Percentiles rank a stretch among this genome's conserved stretches.
These are phyloP conservation scores for Thecophora atra DNA, from an alignment of 2,888 invertebrate genomes.

Conservation along the genomic window DNA sequence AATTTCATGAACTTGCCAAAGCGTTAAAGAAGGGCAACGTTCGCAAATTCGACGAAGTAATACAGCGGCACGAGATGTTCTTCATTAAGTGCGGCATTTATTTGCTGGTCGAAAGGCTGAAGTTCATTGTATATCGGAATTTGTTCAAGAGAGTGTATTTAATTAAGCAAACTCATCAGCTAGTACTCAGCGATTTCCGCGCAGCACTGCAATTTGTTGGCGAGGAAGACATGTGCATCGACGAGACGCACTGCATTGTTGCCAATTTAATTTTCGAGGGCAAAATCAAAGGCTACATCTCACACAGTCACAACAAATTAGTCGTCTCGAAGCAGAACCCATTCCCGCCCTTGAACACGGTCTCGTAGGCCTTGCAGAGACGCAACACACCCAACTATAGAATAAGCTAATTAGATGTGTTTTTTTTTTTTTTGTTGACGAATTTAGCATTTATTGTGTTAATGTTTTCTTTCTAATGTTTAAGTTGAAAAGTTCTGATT, in stretches of 20 bases:
- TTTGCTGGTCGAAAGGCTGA: constrained; percentile 94
- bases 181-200: constrained; percentile 86
- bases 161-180: constrained; percentile 82
- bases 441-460: neutral
- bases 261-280: constrained; percentile 97
- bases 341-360: constrained; percentile 82
- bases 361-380: constrained; percentile 64
- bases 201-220: constrained; percentile 84
- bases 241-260: constrained; percentile 95
- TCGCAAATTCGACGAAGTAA: constrained; percentile 80
- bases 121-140: constrained; percentile 94
- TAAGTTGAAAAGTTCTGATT: neutral
- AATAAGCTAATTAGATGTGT: constrained; percentile 6
- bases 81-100: constrained; percentile 98
- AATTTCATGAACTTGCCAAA: constrained; percentile 88
- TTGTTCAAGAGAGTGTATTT: constrained; percentile 90
- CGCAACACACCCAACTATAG: constrained; percentile 14
- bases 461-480: neutral
- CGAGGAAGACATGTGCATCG: constrained; percentile 86
- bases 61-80: constrained; percentile 87
- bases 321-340: constrained; percentile 98
- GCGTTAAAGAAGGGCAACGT: constrained; percentile 93
- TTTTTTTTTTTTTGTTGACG: neutral
- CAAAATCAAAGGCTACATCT: constrained; percentile 98
- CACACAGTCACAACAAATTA: constrained; percentile 94